Conservation (phyloP, 2,888 invertebrate genomes). For the Diabrotica balteata region DNA sequence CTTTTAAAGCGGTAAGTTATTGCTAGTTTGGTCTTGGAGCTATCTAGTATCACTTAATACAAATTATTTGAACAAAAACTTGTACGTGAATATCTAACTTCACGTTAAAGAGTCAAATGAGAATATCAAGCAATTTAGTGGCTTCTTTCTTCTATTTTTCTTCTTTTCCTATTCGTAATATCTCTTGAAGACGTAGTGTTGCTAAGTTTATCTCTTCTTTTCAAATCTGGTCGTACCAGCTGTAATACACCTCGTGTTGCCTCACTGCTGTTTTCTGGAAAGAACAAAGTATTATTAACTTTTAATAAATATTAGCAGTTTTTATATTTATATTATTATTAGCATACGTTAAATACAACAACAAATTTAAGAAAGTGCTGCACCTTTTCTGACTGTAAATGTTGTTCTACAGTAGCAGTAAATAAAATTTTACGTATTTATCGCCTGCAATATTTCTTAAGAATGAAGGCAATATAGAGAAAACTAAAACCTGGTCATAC, state of each 20-base stretch:
- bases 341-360: no score
- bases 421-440: no score
- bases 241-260: conserved; percentile 5
- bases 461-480: no score
- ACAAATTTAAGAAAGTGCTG: no score
- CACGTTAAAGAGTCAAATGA: neutral
- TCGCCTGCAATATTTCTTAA: no score
- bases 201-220: conserved; percentile 9
- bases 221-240: conserved; percentile 7
- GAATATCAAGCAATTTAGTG: neutral
- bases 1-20: conserved; percentile 24
- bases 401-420: no score
- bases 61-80: neutral
- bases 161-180: conserved; percentile 14
- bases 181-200: conserved; percentile 5
- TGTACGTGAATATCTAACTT: neutral
- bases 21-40: conserved; percentile 28
- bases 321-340: no score
- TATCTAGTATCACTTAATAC: conserved; percentile 23
- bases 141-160: conserved; percentile 2
- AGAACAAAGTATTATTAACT: neutral
- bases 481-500: no score
- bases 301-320: no score
- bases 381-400: no score
- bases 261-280: conserved; percentile 4